Conservation (phyloP, 2,888 invertebrate genomes). For the Hirtodrosophila alboralis region DNA sequence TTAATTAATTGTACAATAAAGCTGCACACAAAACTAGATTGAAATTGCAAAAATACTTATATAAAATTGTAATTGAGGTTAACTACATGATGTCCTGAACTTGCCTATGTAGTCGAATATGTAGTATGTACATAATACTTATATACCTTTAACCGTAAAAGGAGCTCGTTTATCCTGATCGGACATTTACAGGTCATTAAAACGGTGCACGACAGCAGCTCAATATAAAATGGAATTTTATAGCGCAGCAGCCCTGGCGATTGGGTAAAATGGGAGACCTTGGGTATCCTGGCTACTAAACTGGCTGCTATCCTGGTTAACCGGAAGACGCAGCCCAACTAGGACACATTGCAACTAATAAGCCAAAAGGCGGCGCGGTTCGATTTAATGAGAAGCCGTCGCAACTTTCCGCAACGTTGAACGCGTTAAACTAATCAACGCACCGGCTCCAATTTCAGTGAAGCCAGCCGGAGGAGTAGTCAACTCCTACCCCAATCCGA, state of each 20-base stretch:
- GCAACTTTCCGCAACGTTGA: constrained; percentile 76
- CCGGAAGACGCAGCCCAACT: constrained; percentile 11
- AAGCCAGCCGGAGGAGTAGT: neutral
- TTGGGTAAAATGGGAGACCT: constrained; percentile 6
- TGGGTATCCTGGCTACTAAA: too few relatives aligned
- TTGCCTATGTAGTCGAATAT: too few relatives aligned
- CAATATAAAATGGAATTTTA: constrained; percentile 64
- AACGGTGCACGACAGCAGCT: constrained; percentile 40
- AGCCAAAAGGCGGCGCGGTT: constrained; percentile 64
- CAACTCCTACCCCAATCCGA: neutral
- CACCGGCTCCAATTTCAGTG: constrained; percentile 48
- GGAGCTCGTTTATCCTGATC: constrained; percentile 13
- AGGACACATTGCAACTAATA: constrained; percentile 68
- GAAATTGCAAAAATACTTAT: too few relatives aligned
- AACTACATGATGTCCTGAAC: too few relatives aligned
- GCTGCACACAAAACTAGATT: too few relatives aligned
- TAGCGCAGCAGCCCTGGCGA: constrained; percentile 30
- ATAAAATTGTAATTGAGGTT: too few relatives aligned
- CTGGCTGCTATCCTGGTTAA: constrained; percentile 1
- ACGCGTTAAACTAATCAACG: constrained; percentile 76
- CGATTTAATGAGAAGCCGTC: constrained; percentile 75
- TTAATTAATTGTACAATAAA: too few relatives aligned
- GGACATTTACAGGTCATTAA: constrained; percentile 45
- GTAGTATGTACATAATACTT: too few relatives aligned
- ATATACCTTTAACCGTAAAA: too few relatives aligned